Evolutionary conservation across 2,113 vertebrate genomes (phyloP).

Genomic region (Phylloscopus whistleri): DNA sequence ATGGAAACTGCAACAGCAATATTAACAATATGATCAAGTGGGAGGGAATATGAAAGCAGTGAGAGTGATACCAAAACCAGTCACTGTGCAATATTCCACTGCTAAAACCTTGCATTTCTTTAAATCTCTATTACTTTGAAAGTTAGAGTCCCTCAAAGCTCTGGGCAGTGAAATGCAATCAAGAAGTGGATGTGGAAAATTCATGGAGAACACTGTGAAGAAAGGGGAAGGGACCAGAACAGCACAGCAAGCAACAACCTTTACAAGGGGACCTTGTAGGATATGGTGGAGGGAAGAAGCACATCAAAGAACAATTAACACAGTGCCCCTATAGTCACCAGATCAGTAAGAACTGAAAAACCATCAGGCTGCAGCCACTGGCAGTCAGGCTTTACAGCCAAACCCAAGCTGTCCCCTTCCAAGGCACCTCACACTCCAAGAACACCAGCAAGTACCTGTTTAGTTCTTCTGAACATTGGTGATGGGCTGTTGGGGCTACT

Average conservation of each 20-base stretch:
- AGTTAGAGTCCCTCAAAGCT: neutral
- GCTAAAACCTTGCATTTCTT: neutral
- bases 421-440: neutral
- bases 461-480: slow-evolving; percentile 94
- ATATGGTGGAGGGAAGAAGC: neutral
- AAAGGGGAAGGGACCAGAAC: fast-evolving
- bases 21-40: neutral
- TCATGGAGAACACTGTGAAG: neutral
- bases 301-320: neutral
- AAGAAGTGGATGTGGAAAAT: neutral
- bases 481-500: slow-evolving; percentile 90
- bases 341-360: neutral
- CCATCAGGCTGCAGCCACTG: neutral
- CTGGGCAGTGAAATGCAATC: neutral
- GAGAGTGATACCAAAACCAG: neutral
- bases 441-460: slow-evolving; percentile 82
- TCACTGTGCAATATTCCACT: neutral
- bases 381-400: neutral
- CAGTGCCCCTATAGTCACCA: neutral
- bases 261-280: neutral
- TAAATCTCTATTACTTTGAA: neutral
- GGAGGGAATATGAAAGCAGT: neutral
- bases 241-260: neutral
- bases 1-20: neutral
- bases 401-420: neutral